Evolutionary conservation across 1,140 invertebrate species (phyloP), one percentile per base, ranked within the genome.

Genomic region (Zeugodacus cucurbitae): DNA sequence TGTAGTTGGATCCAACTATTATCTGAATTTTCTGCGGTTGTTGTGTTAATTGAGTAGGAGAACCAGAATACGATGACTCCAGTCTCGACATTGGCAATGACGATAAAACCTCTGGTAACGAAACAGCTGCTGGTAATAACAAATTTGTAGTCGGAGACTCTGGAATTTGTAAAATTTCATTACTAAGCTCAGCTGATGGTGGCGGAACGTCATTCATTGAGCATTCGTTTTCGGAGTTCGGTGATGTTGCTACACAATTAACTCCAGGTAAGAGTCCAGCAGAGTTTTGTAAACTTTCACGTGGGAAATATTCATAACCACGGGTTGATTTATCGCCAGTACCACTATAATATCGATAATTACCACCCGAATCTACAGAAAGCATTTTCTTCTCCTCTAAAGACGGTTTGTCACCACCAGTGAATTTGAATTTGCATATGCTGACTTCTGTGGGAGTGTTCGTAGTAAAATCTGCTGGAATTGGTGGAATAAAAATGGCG

Each of bases 341-440:
- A 32, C 96, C 95, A 91, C 97, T 97, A 91, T 97, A 98, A 89
- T 97, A 98, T 26, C 97, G 94, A 90, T 97, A 97, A 90, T 97
- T 97, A 0, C 97, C 97, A 3, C 96, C 97, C 0, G 97, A 96
- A 91, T 97, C 97, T 2, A 98, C 97, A 0, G 97, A 97, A 1
- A 98, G 94, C 95, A 97, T 98, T 93, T 98, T 98, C 94, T 98
- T 98, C 90, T 98, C 97, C 92, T 98, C 97, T 44, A 98, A 92
- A 78, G 96, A 96, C 0, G 97, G 97, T 89, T 97, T 97, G 41
- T 97, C 96, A 0, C 97, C 97, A 6, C 97, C 97, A 0, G 97
- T 98, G 91, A 98, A 98, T 92, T 98, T 98, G 91, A 98, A 98
- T 91, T 98, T 98, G 92, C 97, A 98, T 91, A 98, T 98, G 93